Conservation (phyloP, 2,888 invertebrate genomes). For the Eupeodes luniger region DNA sequence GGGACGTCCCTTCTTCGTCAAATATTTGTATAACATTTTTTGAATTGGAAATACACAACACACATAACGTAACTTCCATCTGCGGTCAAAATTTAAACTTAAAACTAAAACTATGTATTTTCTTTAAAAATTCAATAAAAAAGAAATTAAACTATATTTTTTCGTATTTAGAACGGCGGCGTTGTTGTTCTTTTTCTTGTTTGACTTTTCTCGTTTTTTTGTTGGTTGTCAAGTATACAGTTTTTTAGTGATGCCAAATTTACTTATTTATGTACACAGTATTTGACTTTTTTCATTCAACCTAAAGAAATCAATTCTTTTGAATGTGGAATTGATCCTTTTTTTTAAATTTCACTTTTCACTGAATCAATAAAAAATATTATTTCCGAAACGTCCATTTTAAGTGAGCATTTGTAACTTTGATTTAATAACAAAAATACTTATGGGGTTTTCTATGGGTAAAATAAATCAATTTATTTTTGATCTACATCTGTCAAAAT, state of each 20-base stretch:
- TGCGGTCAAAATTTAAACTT: neutral
- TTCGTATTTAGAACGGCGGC: slow-evolving; percentile 56
- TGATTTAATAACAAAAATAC: no score
- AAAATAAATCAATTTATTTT: no score
- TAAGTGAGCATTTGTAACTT: no score
- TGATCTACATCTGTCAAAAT: no score
- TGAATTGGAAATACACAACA: slow-evolving; percentile 55
- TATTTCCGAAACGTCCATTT: no score
- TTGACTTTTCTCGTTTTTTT: slow-evolving; percentile 52
- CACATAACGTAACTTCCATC: slow-evolving; percentile 54
- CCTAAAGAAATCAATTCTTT: no score
- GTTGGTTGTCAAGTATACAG: slow-evolving; percentile 12
- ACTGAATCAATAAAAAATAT: no score
- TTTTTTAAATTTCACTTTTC: neutral
- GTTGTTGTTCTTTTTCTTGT: neutral
- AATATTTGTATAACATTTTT: slow-evolving; percentile 55
- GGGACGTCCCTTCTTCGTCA: slow-evolving; percentile 76
- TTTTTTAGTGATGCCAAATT: slow-evolving; percentile 57
- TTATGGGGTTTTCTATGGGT: no score
- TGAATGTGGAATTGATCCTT: neutral
- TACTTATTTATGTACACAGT: neutral
- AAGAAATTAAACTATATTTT: slow-evolving; percentile 11
- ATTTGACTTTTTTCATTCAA: no score
- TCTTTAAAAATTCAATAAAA: neutral
- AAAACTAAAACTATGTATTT: neutral